These are phyloP conservation scores for Lophotis ruficrista DNA, from an alignment of 2,113 vertebrate genomes.

Conservation along the genomic window DNA sequence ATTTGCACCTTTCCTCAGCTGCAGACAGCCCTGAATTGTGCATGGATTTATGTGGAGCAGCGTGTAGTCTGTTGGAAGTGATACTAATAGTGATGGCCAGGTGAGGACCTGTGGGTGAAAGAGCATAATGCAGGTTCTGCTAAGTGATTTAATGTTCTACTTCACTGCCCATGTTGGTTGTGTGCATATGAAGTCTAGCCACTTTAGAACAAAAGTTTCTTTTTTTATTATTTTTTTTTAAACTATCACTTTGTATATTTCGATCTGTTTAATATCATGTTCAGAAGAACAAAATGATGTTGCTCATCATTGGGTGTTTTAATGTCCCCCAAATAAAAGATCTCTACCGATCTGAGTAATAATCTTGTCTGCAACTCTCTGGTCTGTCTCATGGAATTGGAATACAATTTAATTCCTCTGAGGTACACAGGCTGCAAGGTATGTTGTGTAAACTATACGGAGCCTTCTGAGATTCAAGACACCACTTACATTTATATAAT, in stretches of 20 bases:
- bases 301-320: not conserved
- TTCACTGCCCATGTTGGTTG: not conserved
- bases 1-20: not conserved
- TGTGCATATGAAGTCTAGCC: not conserved
- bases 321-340: not conserved
- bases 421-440: not conserved
- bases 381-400: not conserved
- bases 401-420: not conserved
- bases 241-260: not conserved
- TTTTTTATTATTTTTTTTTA: not conserved
- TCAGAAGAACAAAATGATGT: not conserved
- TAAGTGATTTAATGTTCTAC: slow-evolving; percentile 19
- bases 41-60: not conserved
- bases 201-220: not conserved
- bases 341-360: not conserved
- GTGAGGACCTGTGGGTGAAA: not conserved
- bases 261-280: not conserved
- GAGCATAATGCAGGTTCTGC: not conserved
- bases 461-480: not conserved
- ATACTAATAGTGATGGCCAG: not conserved
- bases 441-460: not conserved
- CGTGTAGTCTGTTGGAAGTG: not conserved
- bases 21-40: not conserved
- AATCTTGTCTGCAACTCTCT: not conserved
- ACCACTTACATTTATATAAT: not conserved